Conservation (phyloP, 2,888 invertebrate species). For the Synergus gifuensis region DNA sequence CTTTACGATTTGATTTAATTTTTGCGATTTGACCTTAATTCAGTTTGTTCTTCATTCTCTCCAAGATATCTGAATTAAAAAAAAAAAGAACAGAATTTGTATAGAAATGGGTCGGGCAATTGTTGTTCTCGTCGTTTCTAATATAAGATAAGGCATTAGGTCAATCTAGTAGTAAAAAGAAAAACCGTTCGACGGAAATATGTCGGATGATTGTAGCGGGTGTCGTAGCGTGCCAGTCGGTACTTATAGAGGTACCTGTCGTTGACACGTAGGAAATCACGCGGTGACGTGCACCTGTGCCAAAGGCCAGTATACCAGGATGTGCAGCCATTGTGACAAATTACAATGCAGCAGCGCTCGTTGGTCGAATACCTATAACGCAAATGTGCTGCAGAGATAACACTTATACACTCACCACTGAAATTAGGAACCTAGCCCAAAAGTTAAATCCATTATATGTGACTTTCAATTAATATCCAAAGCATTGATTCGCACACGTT, state of each 20-base stretch:
- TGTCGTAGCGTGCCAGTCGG: constrained; percentile 2
- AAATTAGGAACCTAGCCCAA: constrained; percentile 10
- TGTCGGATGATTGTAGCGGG: constrained; percentile 10
- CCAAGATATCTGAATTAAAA: background rate
- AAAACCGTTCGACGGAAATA: constrained; percentile 34
- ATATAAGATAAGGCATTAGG: constrained; percentile 17
- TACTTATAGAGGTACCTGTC: constrained; percentile 56
- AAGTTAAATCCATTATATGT: constrained; percentile 9
- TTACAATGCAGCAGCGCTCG: constrained; percentile 70
- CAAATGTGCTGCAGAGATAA: constrained; percentile 42
- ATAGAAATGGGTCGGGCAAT: background rate
- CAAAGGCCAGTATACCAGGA: constrained; percentile 72
- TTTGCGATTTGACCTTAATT: background rate
- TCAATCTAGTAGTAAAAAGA: background rate
- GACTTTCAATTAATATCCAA: constrained; percentile 14
- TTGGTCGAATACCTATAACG: constrained; percentile 25
- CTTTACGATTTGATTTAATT: background rate
- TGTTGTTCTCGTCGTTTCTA: background rate
- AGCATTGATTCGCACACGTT: background rate
- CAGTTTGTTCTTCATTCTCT: background rate
- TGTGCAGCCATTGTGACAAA: constrained; percentile 74
- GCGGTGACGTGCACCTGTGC: constrained; percentile 65
- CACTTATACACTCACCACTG: background rate
- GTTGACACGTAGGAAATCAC: constrained; percentile 64
- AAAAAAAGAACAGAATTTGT: too few relatives aligned